Evolutionary conservation across 1,140 invertebrate species (phyloP).

Genomic region (Hypothenemus hampei): DNA sequence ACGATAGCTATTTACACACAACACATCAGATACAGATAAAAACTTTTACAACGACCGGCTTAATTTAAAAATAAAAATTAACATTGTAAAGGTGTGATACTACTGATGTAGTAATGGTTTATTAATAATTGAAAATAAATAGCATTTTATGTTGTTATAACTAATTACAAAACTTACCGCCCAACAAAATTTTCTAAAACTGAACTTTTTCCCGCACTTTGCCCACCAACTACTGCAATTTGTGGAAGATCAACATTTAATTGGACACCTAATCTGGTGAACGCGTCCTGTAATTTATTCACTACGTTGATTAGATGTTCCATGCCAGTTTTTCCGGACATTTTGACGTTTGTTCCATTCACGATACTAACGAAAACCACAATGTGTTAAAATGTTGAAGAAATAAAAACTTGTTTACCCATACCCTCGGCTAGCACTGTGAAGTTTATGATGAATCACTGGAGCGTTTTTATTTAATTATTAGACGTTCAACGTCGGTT

Average conservation of each 20-base stretch:
- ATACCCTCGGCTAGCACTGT: background rate
- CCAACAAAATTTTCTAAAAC: conserved; percentile 99
- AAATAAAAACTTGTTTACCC: conserved; percentile 10
- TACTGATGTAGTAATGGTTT: background rate
- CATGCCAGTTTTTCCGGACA: conserved; percentile 89
- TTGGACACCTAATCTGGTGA: conserved; percentile 93
- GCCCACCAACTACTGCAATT: conserved; percentile 98
- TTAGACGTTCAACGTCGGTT: too few relatives aligned
- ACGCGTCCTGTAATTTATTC: conserved; percentile 99
- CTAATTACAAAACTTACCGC: conserved; percentile 75
- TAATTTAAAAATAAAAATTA: conserved; percentile 3
- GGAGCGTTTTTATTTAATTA: conserved; percentile 3
- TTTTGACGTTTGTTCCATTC: too few relatives aligned
- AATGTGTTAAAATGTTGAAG: background rate
- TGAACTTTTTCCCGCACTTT: conserved; percentile 98
- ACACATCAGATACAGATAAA: too few relatives aligned
- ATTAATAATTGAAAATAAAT: background rate
- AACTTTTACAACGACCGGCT: too few relatives aligned
- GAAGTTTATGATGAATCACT: conserved; percentile 14
- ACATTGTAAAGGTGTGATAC: background rate
- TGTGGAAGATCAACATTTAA: conserved; percentile 98
- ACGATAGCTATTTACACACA: too few relatives aligned
- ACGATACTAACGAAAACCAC: too few relatives aligned
- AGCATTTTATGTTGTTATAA: background rate
- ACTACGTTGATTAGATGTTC: conserved; percentile 97